Evolutionary conservation across 1,140 invertebrate genomes (phyloP).

Genomic region (Cydia splendana): DNA sequence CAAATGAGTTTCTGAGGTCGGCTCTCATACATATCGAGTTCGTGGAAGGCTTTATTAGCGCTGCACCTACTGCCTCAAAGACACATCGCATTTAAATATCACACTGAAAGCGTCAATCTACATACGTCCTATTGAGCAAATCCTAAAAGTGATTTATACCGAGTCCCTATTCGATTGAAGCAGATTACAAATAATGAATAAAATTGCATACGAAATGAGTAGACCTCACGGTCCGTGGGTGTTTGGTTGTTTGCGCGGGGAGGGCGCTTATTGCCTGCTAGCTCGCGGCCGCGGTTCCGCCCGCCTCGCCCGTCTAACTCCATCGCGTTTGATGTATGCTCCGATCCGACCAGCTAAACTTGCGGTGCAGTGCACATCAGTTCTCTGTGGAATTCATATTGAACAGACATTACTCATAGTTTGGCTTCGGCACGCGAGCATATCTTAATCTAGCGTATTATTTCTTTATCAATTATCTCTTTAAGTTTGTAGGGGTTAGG

Average conservation of each 20-base stretch:
- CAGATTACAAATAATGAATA: slow-evolving; percentile 80
- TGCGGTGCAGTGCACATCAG: background rate
- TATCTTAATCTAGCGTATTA: background rate
- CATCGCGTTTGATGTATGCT: slow-evolving; percentile 17
- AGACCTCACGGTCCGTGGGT: slow-evolving; percentile 54
- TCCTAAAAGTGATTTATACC: slow-evolving; percentile 76
- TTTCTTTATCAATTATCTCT: background rate
- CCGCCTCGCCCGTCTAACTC: slow-evolving; percentile 14
- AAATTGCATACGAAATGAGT: slow-evolving; percentile 79
- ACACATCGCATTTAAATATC: slow-evolving; percentile 69
- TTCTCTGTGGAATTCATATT: background rate
- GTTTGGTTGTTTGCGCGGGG: slow-evolving; percentile 66
- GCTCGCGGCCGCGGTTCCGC: slow-evolving; percentile 1
- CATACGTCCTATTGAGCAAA: slow-evolving; percentile 71
- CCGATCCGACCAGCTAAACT: slow-evolving; percentile 2
- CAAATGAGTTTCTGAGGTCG: slow-evolving; percentile 73
- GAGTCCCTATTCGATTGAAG: slow-evolving; percentile 75
- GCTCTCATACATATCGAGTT: slow-evolving; percentile 51
- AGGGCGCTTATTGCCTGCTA: slow-evolving; percentile 55
- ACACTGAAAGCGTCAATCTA: slow-evolving; percentile 76
- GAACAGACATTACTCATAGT: background rate
- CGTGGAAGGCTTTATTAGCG: slow-evolving; percentile 67
- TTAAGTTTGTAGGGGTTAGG: background rate
- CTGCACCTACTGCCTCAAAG: slow-evolving; percentile 59
- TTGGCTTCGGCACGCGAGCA: background rate